Conservation (phyloP, 1,140 invertebrate genomes). For the Hyposmocoma kahamanoa region DNA sequence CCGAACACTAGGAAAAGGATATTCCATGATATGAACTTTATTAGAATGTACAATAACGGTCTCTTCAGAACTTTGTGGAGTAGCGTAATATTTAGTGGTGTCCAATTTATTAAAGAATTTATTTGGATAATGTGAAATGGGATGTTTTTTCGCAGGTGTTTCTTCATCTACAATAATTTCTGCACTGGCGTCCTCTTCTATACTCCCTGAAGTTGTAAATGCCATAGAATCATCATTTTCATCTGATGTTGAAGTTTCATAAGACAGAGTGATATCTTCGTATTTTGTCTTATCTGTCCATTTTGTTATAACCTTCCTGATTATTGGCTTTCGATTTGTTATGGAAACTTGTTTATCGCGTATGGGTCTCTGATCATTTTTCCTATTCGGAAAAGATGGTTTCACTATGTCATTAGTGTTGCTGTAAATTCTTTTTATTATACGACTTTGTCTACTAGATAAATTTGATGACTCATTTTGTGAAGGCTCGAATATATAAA, state of each 20-base stretch:
- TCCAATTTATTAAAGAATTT: slow-evolving; percentile 14
- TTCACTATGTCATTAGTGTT: too few relatives aligned
- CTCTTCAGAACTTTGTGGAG: slow-evolving; percentile 8
- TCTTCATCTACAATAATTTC: slow-evolving; percentile 14
- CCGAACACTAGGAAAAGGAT: slow-evolving; percentile 30
- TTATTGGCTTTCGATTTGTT: slow-evolving; percentile 36
- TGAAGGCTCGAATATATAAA: too few relatives aligned
- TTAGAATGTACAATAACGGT: slow-evolving; percentile 38
- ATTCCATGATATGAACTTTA: slow-evolving; percentile 38
- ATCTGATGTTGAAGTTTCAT: slow-evolving; percentile 23
- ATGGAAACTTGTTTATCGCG: slow-evolving; percentile 2
- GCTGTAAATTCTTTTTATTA: slow-evolving; percentile 12
- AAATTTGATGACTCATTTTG: slow-evolving; percentile 3
- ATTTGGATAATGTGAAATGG: background rate
- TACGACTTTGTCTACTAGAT: slow-evolving; percentile 16
- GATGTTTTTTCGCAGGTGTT: background rate
- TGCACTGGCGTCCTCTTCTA: slow-evolving; percentile 12
- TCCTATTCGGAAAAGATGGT: slow-evolving; percentile 7
- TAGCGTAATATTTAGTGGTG: slow-evolving; percentile 22
- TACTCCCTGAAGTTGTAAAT: slow-evolving; percentile 2
- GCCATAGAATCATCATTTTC: slow-evolving; percentile 17
- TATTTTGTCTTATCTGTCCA: slow-evolving; percentile 57
- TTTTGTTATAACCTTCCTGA: slow-evolving; percentile 59
- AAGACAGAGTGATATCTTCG: slow-evolving; percentile 40
- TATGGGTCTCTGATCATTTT: background rate